Conservation (phyloP, 2,113 vertebrate species). For the Elgaria multicarinata region DNA sequence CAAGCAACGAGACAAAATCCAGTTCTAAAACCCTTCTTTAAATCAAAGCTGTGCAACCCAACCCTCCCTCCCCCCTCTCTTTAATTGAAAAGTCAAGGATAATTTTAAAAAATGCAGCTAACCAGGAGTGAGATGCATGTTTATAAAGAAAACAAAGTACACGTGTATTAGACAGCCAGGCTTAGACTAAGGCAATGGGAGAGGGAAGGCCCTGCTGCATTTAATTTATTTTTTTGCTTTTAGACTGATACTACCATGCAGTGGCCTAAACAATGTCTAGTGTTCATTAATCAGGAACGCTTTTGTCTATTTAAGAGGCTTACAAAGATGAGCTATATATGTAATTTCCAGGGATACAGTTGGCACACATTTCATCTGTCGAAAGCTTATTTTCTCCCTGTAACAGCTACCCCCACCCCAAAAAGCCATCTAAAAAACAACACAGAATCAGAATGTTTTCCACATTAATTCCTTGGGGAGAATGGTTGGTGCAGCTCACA, state of each 20-base stretch:
- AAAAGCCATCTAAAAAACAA: not conserved
- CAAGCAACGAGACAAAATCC: not conserved
- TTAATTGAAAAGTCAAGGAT: not conserved
- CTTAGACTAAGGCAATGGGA: not conserved
- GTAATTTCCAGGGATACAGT: not conserved
- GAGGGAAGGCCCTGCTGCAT: not conserved
- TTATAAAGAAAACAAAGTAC: slow-evolving; percentile 1
- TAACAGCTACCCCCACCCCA: not conserved
- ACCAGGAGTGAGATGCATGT: not conserved
- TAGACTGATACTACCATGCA: slow-evolving; percentile 33
- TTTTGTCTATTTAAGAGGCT: slow-evolving; percentile 46
- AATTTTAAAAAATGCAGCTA: not conserved
- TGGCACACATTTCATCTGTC: not conserved
- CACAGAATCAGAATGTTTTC: not conserved
- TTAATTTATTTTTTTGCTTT: slow-evolving; percentile 25
- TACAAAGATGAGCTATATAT: slow-evolving; percentile 11
- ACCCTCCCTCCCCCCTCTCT: not conserved
- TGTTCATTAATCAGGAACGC: slow-evolving; percentile 35
- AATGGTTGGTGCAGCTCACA: not conserved
- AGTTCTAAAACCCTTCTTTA: not conserved
- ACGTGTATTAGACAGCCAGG: not conserved
- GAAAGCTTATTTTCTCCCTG: not conserved
- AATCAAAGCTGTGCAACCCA: not conserved
- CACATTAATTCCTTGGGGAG: not conserved
- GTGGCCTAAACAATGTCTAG: slow-evolving; percentile 28